Conservation (phyloP, 2,113 vertebrate species). For the Xenopus tropicalis region UCB_Xtro_10.0 CM004445.2:117589501-117590000, state of each 20-base stretch:
- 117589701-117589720: not conserved
- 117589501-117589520: constrained; percentile 93
- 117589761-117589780: too few relatives aligned
- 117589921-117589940: too few relatives aligned
- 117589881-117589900: too few relatives aligned
- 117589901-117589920: too few relatives aligned
- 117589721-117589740: constrained; percentile 6
- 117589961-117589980: not conserved
- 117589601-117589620: constrained; percentile 83
- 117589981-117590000: not conserved
- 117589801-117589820: too few relatives aligned
- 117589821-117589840: too few relatives aligned
- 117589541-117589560: constrained; percentile 93
- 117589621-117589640: constrained; percentile 73
- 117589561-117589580: constrained; percentile 95
- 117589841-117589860: too few relatives aligned
- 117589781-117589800: too few relatives aligned
- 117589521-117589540: constrained; percentile 92
- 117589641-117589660: constrained; percentile 68
- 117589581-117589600: constrained; percentile 88
- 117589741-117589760: too few relatives aligned
- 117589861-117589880: too few relatives aligned
- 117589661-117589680: constrained; percentile 75
- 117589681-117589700: not conserved
- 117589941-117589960: too few relatives aligned